Base-by-base conservation (phyloP, 2,888 invertebrate genomes). In the Emmelina monodactyla region DNA sequence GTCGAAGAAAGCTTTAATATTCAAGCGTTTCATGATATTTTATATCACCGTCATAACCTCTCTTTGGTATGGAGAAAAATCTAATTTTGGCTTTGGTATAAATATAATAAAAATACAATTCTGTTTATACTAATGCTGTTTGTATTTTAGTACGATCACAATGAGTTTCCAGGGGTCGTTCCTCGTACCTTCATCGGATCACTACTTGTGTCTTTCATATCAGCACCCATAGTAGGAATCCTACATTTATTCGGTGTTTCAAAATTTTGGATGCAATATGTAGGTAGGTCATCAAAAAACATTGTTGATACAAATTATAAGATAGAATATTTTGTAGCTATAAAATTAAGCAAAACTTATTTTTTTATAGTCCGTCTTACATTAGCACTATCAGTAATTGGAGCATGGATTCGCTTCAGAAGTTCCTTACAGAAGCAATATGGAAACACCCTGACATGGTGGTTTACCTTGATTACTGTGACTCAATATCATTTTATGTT, bases 1-100 rank as follows among this genome's bases (percentile, higher is more conserved):
- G 99, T 99, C 33, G 99, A 99, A 76, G 99, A 99, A 81, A 98
- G 97, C 73, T 99, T 99, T 68, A 98, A 97, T 79, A 82, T 97
- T 38, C 99, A 99, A 81, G 98, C 99, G 14, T 91, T 92, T 67
- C 99, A 99, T 76, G 99, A 99, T 76, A 85, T 99, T 55, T 80
- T 99, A 32, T 96, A 93, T 72, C 88, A 94, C 65, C 85, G 89
- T 48, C 82, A 84, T 69, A 92, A 94, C 83, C 82, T 95, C 49
- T 83, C 88, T 37, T 82, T 92, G 88, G 96, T 95, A 84, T 55
- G 44, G 43, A 42, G 42, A 47, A 53, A 55, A 62, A 53, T 76
- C 78, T 76, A 79, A 76, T 63, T 79, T 75, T 76, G 75, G 75
- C 76, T 55, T 55, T 51, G 53, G 51, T 49, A 51, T 53, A 48